phyloP scores from a whole-genome alignment of 1,140 invertebrate genomes.

The Drosophila tropicalis region DNA sequence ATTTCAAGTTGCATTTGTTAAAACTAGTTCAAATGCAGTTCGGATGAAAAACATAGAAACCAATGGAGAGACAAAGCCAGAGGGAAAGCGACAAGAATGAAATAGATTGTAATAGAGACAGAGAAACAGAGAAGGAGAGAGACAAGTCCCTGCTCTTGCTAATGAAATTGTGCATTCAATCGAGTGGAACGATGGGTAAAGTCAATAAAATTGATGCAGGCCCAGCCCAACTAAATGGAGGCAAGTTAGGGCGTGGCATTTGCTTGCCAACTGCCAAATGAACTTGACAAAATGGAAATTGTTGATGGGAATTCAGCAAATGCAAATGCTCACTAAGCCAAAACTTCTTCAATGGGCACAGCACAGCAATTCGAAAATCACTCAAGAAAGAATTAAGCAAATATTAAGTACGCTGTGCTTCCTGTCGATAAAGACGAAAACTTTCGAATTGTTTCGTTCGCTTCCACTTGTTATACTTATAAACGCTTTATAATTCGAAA shows the following conservation, averaged over 20 bases:
- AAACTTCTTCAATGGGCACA: conserved; percentile 34
- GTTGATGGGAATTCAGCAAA: conserved; percentile 52
- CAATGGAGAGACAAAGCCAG: neutral
- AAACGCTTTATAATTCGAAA: conserved; percentile 31
- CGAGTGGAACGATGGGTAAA: conserved; percentile 83
- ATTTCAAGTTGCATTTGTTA: conserved; percentile 23
- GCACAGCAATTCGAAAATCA: conserved; percentile 27
- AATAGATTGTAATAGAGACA: conserved; percentile 16
- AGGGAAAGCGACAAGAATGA: neutral
- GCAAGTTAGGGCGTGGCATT: conserved; percentile 34
- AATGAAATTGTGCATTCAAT: conserved; percentile 83
- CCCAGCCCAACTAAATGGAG: conserved; percentile 25
- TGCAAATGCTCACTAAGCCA: conserved; percentile 57
- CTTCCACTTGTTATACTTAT: neutral
- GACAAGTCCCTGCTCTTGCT: conserved; percentile 48
- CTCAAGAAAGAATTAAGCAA: conserved; percentile 49
- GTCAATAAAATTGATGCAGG: conserved; percentile 83
- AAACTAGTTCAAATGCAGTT: conserved; percentile 60
- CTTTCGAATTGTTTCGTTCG: conserved; percentile 26
- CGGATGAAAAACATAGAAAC: conserved; percentile 30
- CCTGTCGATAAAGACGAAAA: neutral
- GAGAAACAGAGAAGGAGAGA: neutral
- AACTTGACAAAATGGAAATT: conserved; percentile 60
- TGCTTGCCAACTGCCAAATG: conserved; percentile 47
- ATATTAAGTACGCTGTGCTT: conserved; percentile 59